Evolutionary conservation across 2,888 invertebrate species (phyloP), one percentile per base, ranked within the genome.

Genomic region (Scrobipalpa costella): DNA sequence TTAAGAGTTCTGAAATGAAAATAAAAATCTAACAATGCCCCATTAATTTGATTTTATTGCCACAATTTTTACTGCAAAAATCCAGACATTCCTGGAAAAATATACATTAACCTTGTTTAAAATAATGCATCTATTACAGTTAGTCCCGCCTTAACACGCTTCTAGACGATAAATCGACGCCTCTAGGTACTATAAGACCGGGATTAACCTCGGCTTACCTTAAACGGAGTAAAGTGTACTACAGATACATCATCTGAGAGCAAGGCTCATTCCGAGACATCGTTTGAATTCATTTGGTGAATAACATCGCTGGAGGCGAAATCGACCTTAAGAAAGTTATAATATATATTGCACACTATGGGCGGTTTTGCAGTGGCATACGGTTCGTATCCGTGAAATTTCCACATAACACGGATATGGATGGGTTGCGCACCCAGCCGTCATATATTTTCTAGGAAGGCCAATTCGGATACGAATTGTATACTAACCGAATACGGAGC

Each of bases 121-220:
- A 40, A 40, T 40, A 40, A 13, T 40, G 40, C 40, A 40, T 40
- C 40, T 40, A 9, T 40, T 40, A 40, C 40, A 40, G 38, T 38
- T 38, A 38, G 11, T 7, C 13, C 38, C 38, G 11, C n/a, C 50
- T 50, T 50, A 21, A 8, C 50, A 50, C 19, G 50, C 19, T 49
- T 17, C 47, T 49, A 50, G 50, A 19, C 19, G 50, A 85, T 86
- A 86, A 86, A 87, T 86, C 81, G 74, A 79, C 77, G 78, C 55
- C n/a, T 33, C 33, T 70, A 77, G 80, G 81, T 76, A 79, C 76
- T 79, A 78, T 84, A 86, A 83, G 77, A 84, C 73, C 62, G 60
- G 81, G 83, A 85, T 87, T 86, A 86, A 78, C 75, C 79, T 78
- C 50, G 78, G 79, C 81, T 80, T 77, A 78, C 76, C 75, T 76